These are phyloP conservation scores for Sipha flava DNA, from an alignment of 1,140 invertebrate species.

Conservation along the genomic window DNA sequence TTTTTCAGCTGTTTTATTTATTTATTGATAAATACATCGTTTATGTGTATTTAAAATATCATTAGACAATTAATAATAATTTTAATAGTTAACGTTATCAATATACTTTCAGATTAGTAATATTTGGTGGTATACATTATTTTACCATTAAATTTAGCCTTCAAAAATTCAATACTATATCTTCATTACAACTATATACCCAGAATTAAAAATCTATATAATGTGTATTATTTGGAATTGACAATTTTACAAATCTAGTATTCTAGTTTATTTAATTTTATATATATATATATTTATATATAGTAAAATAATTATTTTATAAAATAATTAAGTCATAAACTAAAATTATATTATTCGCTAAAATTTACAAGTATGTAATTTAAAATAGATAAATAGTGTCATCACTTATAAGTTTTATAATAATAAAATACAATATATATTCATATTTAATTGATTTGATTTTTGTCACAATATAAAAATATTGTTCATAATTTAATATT, in stretches of 20 bases:
- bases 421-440: no score
- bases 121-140: neutral
- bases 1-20: neutral
- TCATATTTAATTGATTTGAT: neutral
- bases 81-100: neutral
- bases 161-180: neutral
- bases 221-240: neutral
- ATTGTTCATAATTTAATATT: neutral
- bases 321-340: neutral
- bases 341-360: neutral
- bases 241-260: neutral
- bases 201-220: neutral
- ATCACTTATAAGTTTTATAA: neutral
- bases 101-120: neutral
- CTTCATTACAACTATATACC: neutral
- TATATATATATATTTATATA: no score
- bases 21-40: neutral
- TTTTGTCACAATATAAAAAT: neutral
- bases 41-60: neutral
- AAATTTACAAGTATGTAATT: neutral
- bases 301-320: neutral
- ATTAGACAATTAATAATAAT: neutral
- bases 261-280: neutral
- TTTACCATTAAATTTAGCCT: neutral
- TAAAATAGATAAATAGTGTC: neutral